Percentiles rank a stretch among this genome's conserved stretches.
Evolutionary conservation across 2,113 vertebrate species (phyloP).

Genomic region (Gambusia holbrooki): DNA sequence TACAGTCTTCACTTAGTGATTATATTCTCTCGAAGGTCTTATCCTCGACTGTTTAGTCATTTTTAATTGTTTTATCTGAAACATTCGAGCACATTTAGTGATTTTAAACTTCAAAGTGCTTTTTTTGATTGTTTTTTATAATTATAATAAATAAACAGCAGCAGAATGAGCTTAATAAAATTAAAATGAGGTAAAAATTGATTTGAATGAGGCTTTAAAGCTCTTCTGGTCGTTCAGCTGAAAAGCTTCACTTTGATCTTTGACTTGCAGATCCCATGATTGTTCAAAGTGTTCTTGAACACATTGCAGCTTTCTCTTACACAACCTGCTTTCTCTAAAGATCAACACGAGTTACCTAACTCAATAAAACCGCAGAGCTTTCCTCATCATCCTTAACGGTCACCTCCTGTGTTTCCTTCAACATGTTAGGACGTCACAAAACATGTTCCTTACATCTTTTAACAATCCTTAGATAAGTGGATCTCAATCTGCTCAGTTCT

Average conservation of each 20-base stretch:
- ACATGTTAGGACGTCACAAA: too few relatives aligned
- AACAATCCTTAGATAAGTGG: too few relatives aligned
- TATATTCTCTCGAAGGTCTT: background rate
- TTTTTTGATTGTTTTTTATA: background rate
- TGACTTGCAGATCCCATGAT: background rate
- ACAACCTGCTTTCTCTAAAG: constrained; percentile 1
- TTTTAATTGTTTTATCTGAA: too few relatives aligned
- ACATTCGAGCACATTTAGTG: too few relatives aligned
- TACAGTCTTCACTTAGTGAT: too few relatives aligned
- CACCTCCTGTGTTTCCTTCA: too few relatives aligned
- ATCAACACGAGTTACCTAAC: constrained; percentile 1
- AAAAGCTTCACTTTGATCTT: background rate
- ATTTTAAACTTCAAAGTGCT: too few relatives aligned
- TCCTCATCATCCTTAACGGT: background rate
- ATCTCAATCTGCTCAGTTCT: too few relatives aligned
- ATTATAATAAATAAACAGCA: background rate
- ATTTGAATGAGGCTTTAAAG: background rate
- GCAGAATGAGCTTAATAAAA: background rate
- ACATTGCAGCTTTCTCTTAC: background rate
- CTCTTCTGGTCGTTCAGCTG: background rate
- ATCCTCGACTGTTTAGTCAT: too few relatives aligned
- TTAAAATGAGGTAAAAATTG: background rate
- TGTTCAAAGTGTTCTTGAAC: background rate
- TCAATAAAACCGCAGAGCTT: background rate
- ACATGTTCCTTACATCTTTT: too few relatives aligned